Evolutionary conservation across 2,888 invertebrate genomes (phyloP).

Genomic region (Eristalinus aeneus): DNA sequence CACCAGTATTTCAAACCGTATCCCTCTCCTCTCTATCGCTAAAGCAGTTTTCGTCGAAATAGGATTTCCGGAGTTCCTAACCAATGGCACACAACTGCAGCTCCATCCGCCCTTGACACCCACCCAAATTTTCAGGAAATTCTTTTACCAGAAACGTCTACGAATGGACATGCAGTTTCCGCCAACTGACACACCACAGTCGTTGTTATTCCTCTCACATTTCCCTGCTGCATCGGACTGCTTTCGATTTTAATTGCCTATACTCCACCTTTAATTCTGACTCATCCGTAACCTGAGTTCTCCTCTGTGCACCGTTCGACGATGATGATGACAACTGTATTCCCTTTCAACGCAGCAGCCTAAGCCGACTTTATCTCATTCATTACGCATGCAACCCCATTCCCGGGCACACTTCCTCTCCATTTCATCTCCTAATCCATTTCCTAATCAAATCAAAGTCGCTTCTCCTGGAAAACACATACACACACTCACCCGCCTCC

Average conservation of each 20-base stretch:
- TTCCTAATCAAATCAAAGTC: conserved; percentile 27
- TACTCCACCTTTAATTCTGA: conserved; percentile 13
- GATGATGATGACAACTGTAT: neutral
- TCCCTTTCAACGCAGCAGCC: neutral
- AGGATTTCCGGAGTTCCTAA: too few relatives aligned
- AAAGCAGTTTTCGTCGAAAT: too few relatives aligned
- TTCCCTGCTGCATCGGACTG: neutral
- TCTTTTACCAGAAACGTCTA: too few relatives aligned
- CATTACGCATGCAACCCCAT: conserved; percentile 8
- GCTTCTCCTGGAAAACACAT: neutral
- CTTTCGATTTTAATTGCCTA: neutral
- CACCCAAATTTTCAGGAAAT: too few relatives aligned
- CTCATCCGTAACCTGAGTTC: neutral
- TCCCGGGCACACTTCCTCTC: conserved; percentile 11
- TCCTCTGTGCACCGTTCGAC: neutral
- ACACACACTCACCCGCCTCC: neutral
- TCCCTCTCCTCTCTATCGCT: too few relatives aligned
- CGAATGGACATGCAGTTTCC: too few relatives aligned
- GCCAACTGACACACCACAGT: neutral
- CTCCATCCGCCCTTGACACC: too few relatives aligned
- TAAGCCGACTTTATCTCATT: neutral
- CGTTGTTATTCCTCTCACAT: neutral
- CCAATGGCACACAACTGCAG: too few relatives aligned
- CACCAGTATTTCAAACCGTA: too few relatives aligned
- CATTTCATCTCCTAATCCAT: conserved; percentile 22